Conservation (phyloP, 2,797 vertebrate genomes). For the Rousettus madagascariensis region DNA sequence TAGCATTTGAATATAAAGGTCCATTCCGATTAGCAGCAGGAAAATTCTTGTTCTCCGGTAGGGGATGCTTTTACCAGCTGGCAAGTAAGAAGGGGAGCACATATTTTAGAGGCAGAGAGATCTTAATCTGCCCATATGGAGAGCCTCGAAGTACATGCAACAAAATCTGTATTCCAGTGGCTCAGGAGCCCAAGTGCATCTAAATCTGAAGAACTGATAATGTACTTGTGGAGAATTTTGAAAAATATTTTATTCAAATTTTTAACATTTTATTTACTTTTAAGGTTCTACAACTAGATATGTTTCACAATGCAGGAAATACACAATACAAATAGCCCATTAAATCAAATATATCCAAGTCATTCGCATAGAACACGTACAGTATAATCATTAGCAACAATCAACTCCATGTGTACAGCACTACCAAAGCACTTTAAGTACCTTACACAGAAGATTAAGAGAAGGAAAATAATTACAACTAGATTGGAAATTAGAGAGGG, state of each 20-base stretch:
- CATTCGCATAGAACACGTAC: background rate
- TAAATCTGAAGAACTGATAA: background rate
- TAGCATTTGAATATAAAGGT: constrained; percentile 1
- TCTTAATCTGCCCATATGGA: background rate
- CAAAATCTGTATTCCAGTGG: background rate
- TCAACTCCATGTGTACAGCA: background rate
- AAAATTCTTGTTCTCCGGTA: background rate
- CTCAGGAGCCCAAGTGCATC: background rate
- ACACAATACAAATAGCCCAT: background rate
- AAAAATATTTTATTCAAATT: constrained; percentile 39
- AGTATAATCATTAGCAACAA: background rate
- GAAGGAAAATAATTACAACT: constrained; percentile 32
- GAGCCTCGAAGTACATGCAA: background rate
- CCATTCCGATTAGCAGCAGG: background rate
- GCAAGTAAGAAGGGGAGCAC: background rate
- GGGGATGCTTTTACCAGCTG: background rate
- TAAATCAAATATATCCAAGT: constrained; percentile 5
- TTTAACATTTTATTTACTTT: constrained; percentile 47
- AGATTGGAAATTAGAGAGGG: background rate
- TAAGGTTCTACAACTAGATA: constrained; percentile 23
- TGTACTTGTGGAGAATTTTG: constrained; percentile 15
- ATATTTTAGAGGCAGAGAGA: background rate
- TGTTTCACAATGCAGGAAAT: constrained; percentile 45
- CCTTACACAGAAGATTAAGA: constrained; percentile 6
- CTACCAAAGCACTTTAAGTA: background rate